Evolutionary conservation across 1,140 invertebrate genomes (phyloP), one percentile per base, ranked within the genome.

Genomic region (Drosophila neocordata): DNA sequence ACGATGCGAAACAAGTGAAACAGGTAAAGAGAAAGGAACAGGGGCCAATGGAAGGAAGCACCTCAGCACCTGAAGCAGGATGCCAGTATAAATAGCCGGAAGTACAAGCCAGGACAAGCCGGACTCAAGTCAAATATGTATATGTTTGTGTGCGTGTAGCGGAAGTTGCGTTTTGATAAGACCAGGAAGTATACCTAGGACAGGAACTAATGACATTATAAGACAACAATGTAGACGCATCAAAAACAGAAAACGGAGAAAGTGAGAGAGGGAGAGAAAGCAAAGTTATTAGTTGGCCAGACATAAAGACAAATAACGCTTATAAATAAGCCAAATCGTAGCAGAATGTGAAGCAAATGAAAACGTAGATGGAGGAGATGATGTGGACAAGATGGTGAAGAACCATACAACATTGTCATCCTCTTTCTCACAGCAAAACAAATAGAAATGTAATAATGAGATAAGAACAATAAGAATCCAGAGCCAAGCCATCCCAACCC

Each of bases 401-500:
- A 13, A 13, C 35, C 37, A 27, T 8, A 57, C 8, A 52, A 52
- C 20, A 27, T 20, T 22, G 60, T 52, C n/a, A 34, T 63, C 59
- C 35, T 65, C 61, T 37, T 18, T 48, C 13, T 18, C 52, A 15
- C 4, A 18, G 53, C 27, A 73, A 65, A 83, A 77, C 78, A 89
- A 88, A 88, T 88, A 88, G 66, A 88, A 89, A 84, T 77, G 67
- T 88, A 89, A 88, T 88, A 88, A 88, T 76, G 84, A 81, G 83
- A 88, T 88, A 89, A 83, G 83, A 88, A 88, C 83, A 88, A 88
- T 83, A 81, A 77, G 72, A 44, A 59, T 48, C n/a, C 41, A 18
- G 15, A 48, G 13, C 4, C 41, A 18, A 18, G 27, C 59, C 57
- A 12, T 7, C 27, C 44, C 41, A 2, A 27, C 27, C 27, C 27